Evolutionary conservation across 2,113 vertebrate species (phyloP).

Genomic region (Pterocles burchelli): DNA sequence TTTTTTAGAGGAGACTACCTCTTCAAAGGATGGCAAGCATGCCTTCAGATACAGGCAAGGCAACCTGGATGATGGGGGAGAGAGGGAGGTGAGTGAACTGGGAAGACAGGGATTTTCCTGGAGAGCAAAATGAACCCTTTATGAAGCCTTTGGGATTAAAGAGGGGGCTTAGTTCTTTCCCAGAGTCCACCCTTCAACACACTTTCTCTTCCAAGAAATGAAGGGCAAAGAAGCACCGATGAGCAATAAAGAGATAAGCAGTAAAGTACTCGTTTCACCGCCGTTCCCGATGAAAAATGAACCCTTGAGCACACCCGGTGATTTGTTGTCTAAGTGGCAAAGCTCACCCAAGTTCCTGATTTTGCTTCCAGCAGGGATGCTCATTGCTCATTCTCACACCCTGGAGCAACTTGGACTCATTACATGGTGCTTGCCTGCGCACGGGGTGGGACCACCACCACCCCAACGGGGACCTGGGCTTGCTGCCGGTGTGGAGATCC

Average conservation of each 20-base stretch:
- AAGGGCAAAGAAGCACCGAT: constrained; percentile 10
- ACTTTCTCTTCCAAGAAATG: background rate
- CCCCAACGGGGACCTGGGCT: too few relatives aligned
- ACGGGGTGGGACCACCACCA: fast-evolving
- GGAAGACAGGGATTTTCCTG: background rate
- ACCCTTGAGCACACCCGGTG: background rate
- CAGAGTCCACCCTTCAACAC: background rate
- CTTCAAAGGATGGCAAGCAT: constrained; percentile 58
- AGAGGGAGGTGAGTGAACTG: background rate
- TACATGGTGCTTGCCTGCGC: fast-evolving
- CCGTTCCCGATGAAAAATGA: constrained; percentile 15
- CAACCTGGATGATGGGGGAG: background rate
- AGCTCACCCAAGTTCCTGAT: constrained; percentile 17
- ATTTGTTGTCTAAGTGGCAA: constrained; percentile 16
- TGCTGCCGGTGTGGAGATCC: fast-evolving
- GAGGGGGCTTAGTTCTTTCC: constrained; percentile 10
- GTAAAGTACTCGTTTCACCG: background rate
- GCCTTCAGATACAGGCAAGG: background rate
- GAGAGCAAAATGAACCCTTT: constrained; percentile 24
- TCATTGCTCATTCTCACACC: constrained; percentile 32
- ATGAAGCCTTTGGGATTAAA: constrained; percentile 30
- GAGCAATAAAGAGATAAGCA: constrained; percentile 10
- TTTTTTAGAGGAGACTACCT: constrained; percentile 65
- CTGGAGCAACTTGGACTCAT: background rate
- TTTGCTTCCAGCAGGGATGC: constrained; percentile 37